These are phyloP conservation scores for Crematogaster levior DNA, from an alignment of 2,888 invertebrate genomes.

Conservation along the genomic window DNA sequence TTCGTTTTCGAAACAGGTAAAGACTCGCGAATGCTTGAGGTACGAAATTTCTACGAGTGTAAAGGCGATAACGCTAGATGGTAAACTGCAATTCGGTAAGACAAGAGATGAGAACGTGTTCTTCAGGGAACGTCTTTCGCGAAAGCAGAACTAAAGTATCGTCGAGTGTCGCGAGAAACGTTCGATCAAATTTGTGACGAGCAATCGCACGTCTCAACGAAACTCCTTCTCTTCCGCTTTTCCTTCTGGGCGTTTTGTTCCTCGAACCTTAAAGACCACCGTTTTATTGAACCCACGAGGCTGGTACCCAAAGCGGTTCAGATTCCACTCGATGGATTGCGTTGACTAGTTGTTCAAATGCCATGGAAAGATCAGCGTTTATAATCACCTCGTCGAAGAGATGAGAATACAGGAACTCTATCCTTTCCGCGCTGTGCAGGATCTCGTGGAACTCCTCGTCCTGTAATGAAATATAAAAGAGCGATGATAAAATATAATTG, in stretches of 20 bases:
- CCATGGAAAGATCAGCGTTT: constrained; percentile 95
- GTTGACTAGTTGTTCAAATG: constrained; percentile 94
- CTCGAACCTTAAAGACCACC: neutral
- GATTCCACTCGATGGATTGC: constrained; percentile 94
- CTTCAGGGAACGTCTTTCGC: neutral
- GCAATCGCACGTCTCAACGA: neutral
- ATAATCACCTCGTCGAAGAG: constrained; percentile 97
- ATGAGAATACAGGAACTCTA: constrained; percentile 97
- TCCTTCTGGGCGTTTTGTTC: neutral
- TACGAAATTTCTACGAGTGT: constrained; percentile 54
- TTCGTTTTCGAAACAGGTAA: constrained; percentile 32
- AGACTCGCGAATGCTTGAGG: constrained; percentile 46
- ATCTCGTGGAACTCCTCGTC: constrained; percentile 97
- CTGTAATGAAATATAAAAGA: constrained; percentile 85
- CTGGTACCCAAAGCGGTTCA: constrained; percentile 98
- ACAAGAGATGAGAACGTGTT: constrained; percentile 45
- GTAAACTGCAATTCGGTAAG: constrained; percentile 53
- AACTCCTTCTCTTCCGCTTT: neutral
- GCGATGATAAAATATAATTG: constrained; percentile 1
- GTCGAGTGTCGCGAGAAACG: constrained; percentile 21
- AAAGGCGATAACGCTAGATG: constrained; percentile 54
- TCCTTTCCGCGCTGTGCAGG: constrained; percentile 93
- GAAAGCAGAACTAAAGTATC: constrained; percentile 11
- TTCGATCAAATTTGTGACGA: neutral
- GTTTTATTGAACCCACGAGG: constrained; percentile 95